phyloP scores from a whole-genome alignment of 2,888 invertebrate species.

The Mylabris sibirica region DNA sequence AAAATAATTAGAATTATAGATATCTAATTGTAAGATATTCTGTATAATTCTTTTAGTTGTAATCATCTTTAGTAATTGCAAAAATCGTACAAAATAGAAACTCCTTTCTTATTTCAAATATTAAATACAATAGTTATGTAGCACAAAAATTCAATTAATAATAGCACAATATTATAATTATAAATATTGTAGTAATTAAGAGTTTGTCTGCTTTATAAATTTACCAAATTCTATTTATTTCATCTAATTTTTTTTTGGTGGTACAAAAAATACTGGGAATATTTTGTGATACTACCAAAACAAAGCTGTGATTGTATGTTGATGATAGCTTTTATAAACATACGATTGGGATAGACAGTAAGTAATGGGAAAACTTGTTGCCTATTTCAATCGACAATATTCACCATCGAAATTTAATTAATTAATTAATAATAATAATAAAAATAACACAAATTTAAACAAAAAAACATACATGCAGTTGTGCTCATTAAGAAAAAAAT shows the following conservation, averaged over 20 bases:
- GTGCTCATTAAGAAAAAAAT: conserved; percentile 38
- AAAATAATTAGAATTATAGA: conserved; percentile 22
- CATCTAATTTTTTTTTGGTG: conserved; percentile 58
- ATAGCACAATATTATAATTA: conserved; percentile 3
- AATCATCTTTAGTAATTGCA: conserved; percentile 22
- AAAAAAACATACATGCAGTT: conserved; percentile 47
- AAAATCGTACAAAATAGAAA: conserved; percentile 29
- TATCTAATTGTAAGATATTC: conserved; percentile 33
- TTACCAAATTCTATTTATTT: conserved; percentile 22
- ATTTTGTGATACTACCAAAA: conserved; percentile 62
- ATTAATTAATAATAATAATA: neutral
- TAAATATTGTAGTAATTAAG: neutral
- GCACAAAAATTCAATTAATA: conserved; percentile 22
- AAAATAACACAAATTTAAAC: conserved; percentile 29
- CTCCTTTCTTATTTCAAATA: conserved; percentile 9
- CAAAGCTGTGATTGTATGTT: conserved; percentile 59
- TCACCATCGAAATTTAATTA: conserved; percentile 40
- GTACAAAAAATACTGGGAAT: conserved; percentile 62
- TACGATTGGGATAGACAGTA: conserved; percentile 51
- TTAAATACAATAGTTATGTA: neutral
- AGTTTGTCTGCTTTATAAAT: neutral
- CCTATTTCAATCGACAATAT: conserved; percentile 46
- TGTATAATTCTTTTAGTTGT: conserved; percentile 29
- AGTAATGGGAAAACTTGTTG: conserved; percentile 61
- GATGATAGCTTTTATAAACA: conserved; percentile 46